Evolutionary conservation across 2,113 vertebrate species (phyloP), one percentile per base, ranked within the genome.

Genomic region (Oostethus manadensis): DNA sequence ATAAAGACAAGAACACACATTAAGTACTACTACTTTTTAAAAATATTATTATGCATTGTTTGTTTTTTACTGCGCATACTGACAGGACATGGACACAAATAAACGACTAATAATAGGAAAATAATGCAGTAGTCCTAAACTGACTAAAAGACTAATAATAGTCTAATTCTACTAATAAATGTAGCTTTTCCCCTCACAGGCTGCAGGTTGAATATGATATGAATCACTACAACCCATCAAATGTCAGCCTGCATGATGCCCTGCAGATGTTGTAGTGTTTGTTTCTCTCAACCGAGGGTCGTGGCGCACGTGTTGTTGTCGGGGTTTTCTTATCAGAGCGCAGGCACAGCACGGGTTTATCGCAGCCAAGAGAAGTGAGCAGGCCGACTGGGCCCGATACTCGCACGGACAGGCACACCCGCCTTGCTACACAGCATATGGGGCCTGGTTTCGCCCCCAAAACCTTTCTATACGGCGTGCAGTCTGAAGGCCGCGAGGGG

Each of bases 181-280:
- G 29, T 33, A 4, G 38, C 13, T 11, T 21, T 48, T 18, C 46
- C 9, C 20, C 10, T 48, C 46, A 48, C 8, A 14, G 29, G 14
- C 51, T 40, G 8, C 29, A 42, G 10, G 14, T 7, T 2, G 13
- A 3, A 42, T 42, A 14, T 42, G 13, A 11, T 11, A 11, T 40
- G 10, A 1, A 3, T 51, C 0, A 13, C 43, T 53, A 70, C 42
- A 47, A 71, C 51, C 67, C 81, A 68, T 81, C 62, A 62, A 58
- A 67, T 51, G 64, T 7, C 38, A 14, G 38, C 3, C 60, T 53
- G 53, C 10, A 42, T 38, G 38, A 13, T 1, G 18, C 48, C 20
- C 60, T 20, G n/a, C 29, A 54, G 66, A 60, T 71, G 66, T 45
- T 61, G 35, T 58, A 17, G 60, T 77, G 67, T 79, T 74, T 84